A percentile compares a stretch with the other conserved stretches of the same genome.
Evolutionary conservation across 2,113 vertebrate genomes (phyloP).

Genomic region (Oplegnathus fasciatus): DNA sequence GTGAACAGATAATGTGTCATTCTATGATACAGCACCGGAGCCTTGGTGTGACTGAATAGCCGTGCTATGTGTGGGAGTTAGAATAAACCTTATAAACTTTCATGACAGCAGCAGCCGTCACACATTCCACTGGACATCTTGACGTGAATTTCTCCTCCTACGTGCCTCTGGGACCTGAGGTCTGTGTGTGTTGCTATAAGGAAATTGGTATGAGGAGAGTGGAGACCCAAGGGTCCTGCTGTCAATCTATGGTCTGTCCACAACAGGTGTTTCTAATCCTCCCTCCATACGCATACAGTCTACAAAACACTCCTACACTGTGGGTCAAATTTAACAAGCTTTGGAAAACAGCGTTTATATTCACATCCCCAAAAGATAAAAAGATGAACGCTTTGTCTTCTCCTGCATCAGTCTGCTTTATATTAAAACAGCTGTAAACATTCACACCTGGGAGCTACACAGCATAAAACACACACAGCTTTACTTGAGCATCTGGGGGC

Average conservation of each 20-base stretch:
- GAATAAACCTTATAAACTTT: conserved; percentile 78
- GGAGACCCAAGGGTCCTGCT: conserved; percentile 21
- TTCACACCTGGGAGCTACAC: background rate
- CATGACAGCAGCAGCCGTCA: conserved; percentile 65
- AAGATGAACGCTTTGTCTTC: background rate
- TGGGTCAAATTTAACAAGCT: background rate
- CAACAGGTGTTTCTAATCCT: conserved; percentile 73
- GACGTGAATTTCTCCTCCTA: conserved; percentile 44
- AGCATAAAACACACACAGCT: background rate
- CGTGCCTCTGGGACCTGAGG: conserved; percentile 21
- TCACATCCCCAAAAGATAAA: background rate
- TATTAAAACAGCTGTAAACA: background rate
- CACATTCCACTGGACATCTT: conserved; percentile 65
- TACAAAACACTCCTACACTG: background rate
- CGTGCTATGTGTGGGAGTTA: conserved; percentile 67
- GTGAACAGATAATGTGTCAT: background rate
- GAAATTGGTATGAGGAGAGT: conserved; percentile 30
- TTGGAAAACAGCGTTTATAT: background rate
- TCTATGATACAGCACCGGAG: conserved; percentile 21
- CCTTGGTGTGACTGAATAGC: conserved; percentile 33
- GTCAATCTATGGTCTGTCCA: conserved; percentile 44
- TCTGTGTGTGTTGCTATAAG: conserved; percentile 35
- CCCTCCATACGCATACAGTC: background rate
- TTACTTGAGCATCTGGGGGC: background rate
- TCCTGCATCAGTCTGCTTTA: background rate